phyloP scores from a whole-genome alignment of 1,140 invertebrate genomes.

The Drosophila rhopaloa region DNA sequence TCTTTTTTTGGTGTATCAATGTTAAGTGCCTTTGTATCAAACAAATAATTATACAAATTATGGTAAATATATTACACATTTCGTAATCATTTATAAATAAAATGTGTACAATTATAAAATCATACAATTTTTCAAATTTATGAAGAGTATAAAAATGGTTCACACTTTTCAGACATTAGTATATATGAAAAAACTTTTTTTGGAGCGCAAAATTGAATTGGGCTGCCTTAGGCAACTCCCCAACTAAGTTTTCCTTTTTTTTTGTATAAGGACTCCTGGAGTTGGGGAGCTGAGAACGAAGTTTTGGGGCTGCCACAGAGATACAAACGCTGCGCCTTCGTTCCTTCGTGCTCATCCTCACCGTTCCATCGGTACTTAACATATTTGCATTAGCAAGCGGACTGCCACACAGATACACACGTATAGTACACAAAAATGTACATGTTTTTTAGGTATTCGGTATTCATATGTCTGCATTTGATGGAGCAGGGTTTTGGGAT shows the following conservation, averaged over 20 bases:
- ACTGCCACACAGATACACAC: conserved; percentile 32
- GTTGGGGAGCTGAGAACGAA: conserved; percentile 29
- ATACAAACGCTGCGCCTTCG: conserved; percentile 23
- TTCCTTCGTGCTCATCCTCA: conserved; percentile 1
- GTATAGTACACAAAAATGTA: conserved; percentile 29
- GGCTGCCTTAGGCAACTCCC: conserved; percentile 51
- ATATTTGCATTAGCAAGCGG: conserved; percentile 72
- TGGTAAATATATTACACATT: too few species aligned
- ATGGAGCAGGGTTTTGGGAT: conserved; percentile 29
- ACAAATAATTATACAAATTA: too few species aligned
- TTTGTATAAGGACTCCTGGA: conserved; percentile 12
- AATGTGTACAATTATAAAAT: too few species aligned
- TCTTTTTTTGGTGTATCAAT: too few species aligned
- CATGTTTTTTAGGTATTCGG: conserved; percentile 25
- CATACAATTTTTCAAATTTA: too few species aligned
- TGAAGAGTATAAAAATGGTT: conserved; percentile 9
- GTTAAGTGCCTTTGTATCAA: too few species aligned
- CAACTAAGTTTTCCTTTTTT: conserved; percentile 17
- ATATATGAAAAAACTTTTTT: conserved; percentile 11
- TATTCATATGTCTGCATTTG: conserved; percentile 32
- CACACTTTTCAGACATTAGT: too few species aligned
- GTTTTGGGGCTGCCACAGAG: conserved; percentile 32
- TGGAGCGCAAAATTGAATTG: conserved; percentile 58
- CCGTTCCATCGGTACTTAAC: conserved; percentile 55
- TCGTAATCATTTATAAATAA: too few species aligned